These are phyloP conservation scores for Nasonia vitripennis DNA, from an alignment of 1,140 invertebrate genomes.

Conservation along the genomic window DNA sequence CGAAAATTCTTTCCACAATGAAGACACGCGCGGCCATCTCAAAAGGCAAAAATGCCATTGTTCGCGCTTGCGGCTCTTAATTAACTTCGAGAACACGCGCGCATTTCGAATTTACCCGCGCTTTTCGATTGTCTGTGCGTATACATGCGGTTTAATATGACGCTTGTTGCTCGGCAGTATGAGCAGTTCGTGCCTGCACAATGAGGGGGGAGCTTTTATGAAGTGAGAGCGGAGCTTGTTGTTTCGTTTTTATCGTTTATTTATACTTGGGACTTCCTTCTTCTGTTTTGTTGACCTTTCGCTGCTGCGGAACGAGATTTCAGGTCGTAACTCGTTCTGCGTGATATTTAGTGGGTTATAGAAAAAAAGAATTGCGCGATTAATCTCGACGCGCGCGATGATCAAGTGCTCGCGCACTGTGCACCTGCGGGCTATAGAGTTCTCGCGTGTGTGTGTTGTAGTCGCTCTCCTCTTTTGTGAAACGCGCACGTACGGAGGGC, in stretches of 20 bases:
- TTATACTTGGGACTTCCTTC: neutral
- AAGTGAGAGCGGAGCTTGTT: neutral
- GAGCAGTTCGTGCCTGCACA: neutral
- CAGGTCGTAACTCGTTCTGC: neutral
- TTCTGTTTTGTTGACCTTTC: neutral
- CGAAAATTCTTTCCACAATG: neutral
- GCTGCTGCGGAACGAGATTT: neutral
- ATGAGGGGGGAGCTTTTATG: neutral
- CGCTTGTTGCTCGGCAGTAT: neutral
- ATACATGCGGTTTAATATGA: no score
- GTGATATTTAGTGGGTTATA: no score
- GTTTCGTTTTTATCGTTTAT: slow-evolving; percentile 1
- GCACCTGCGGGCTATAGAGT: neutral
- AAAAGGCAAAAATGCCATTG: slow-evolving; percentile 26
- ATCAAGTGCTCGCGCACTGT: neutral
- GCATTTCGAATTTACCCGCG: neutral
- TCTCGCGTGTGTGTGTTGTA: no score
- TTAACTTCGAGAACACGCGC: slow-evolving; percentile 8
- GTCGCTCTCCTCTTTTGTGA: neutral
- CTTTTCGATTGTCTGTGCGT: neutral
- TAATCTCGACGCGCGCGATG: neutral
- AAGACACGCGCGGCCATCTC: neutral
- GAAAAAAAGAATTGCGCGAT: neutral
- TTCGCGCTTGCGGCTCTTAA: neutral
- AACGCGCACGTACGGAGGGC: neutral